Conservation (phyloP, 2,888 invertebrate genomes). For the Dioctria linearis region DNA sequence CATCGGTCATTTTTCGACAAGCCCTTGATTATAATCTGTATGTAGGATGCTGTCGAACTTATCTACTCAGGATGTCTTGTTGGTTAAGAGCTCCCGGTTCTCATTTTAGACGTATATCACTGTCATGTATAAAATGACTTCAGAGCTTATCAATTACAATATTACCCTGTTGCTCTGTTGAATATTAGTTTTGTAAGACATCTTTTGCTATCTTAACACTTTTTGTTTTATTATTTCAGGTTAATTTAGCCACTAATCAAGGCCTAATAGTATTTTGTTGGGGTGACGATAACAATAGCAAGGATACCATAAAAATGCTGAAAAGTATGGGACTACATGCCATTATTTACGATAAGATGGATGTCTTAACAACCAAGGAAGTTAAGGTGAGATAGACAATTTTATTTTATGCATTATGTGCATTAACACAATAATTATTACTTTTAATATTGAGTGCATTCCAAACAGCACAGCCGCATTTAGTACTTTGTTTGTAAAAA, state of each 20-base stretch:
- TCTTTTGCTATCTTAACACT: neutral
- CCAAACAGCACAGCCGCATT: neutral
- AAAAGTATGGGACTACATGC: slow-evolving; percentile 94
- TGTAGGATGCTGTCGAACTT: no score
- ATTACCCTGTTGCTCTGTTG: no score
- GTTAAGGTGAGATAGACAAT: slow-evolving; percentile 64
- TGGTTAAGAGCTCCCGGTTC: no score
- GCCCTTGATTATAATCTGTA: no score
- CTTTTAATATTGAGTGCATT: neutral
- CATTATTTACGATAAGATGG: slow-evolving; percentile 96
- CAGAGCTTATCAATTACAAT: no score
- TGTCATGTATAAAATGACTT: no score
- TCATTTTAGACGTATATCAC: no score
- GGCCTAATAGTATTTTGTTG: slow-evolving; percentile 95
- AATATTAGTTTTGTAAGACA: no score
- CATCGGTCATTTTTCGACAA: no score
- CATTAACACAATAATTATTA: no score
- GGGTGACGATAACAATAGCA: slow-evolving; percentile 96
- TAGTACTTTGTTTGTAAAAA: no score
- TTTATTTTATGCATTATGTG: neutral
- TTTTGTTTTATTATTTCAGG: slow-evolving; percentile 70
- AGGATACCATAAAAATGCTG: slow-evolving; percentile 85
- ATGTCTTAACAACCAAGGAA: slow-evolving; percentile 71
- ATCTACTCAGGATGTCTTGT: no score
- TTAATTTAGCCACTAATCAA: slow-evolving; percentile 83